phyloP scores from a whole-genome alignment of 2,113 vertebrate genomes.

The Urocynchramus pylzowi region DNA sequence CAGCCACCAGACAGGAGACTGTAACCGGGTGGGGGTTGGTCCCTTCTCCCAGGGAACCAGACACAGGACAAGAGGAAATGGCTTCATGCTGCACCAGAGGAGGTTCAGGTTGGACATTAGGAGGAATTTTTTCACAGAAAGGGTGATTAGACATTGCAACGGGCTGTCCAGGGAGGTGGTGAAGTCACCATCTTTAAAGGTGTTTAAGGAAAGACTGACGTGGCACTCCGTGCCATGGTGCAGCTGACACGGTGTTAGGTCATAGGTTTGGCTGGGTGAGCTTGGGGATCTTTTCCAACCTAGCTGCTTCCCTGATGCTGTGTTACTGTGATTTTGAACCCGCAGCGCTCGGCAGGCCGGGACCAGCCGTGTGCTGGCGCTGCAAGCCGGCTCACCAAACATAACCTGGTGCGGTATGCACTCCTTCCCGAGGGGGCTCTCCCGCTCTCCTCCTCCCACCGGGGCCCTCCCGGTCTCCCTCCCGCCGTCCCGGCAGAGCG shows the following conservation, averaged over 20 bases:
- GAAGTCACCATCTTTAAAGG: no score
- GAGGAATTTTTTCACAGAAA: background rate
- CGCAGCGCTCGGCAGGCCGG: background rate
- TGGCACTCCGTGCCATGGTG: background rate
- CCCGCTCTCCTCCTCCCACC: no score
- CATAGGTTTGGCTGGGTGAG: no score
- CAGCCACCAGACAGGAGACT: background rate
- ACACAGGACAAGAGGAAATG: background rate
- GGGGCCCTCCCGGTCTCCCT: no score
- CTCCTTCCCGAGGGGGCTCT: rapidly evolving
- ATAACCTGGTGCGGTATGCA: rapidly evolving
- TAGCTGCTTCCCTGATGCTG: no score
- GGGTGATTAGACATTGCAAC: background rate
- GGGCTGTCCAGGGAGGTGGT: no score
- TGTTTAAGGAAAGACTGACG: background rate
- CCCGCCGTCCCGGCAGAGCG: background rate
- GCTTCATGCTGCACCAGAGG: background rate
- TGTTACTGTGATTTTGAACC: background rate
- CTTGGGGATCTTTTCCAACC: background rate
- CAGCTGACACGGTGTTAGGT: background rate
- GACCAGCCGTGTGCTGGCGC: rapidly evolving
- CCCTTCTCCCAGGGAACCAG: background rate
- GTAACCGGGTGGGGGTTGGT: rapidly evolving
- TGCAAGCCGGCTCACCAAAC: background rate
- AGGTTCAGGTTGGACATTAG: background rate